Evolutionary conservation across 2,113 vertebrate species (phyloP).

Genomic region (Gymnarchus niloticus): DNA sequence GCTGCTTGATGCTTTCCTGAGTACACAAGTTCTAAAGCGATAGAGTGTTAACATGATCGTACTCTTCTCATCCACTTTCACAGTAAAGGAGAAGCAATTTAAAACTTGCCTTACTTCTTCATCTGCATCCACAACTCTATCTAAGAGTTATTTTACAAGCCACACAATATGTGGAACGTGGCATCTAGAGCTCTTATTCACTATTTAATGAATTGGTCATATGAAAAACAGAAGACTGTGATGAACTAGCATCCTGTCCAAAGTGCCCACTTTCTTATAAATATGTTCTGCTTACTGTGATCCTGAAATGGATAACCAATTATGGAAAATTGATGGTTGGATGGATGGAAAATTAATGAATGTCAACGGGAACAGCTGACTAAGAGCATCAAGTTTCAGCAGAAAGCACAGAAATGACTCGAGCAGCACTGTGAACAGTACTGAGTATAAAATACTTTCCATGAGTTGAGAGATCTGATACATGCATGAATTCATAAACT

Average conservation of each 20-base stretch:
- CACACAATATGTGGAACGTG: not conserved
- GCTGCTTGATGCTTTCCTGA: not conserved
- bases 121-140: not conserved
- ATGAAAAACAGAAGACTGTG: too few species aligned
- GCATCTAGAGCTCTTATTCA: not conserved
- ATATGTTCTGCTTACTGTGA: not conserved
- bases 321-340: not conserved
- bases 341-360: not conserved
- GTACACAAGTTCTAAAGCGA: not conserved
- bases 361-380: not conserved
- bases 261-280: not conserved
- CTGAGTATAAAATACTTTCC: not conserved
- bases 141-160: too few species aligned
- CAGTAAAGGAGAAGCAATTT: not conserved
- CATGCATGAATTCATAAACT: not conserved
- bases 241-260: not conserved
- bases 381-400: not conserved
- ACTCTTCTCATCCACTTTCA: not conserved
- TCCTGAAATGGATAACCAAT: not conserved
- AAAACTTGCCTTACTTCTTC: not conserved
- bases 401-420: not conserved
- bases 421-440: not conserved
- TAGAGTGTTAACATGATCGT: not conserved
- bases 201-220: not conserved
- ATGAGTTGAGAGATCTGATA: not conserved